Evolutionary conservation across 2,888 invertebrate genomes (phyloP), one percentile per base, ranked within the genome.

Genomic region (Tachina lurida): DNA sequence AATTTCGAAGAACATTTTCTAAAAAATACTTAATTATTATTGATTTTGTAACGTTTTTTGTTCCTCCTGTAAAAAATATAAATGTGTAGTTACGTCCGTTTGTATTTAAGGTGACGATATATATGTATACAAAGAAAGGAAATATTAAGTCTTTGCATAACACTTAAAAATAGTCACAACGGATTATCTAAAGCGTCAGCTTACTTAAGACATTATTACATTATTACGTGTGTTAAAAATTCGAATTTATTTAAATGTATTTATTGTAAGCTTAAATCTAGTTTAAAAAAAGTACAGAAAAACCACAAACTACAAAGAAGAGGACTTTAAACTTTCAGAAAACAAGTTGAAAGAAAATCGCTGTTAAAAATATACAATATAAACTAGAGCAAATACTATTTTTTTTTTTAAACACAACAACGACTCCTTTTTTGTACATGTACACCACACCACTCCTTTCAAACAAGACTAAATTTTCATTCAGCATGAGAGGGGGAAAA

Each of bases 371-470:
- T 9, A 58, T 39, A n/a, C 22, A 65, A 43, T 56, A 52, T 56
- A 82, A 83, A 83, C 39, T 83, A 67, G 77, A 77, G 65, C 73
- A 77, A 71, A 58, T 58, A 60, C 31, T 31, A 22, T 22, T 60
- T 43, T 62, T n/a, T 67, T 41, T 62, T n/a, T 10, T 3, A 62
- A 52, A 43, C 15, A 70, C 15, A 39, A 5, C 13, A 39, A 10
- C 71, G 15, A 60, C 60, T 68, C 41, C 78, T 60, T 41, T 19
- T 19, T 70, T 4, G 8, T 56, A 43, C 43, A 19, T 15, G 5
- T 22, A 47, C 39, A 1, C 49, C n/a, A 47, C 39, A 1, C 49
- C n/a, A 49, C 47, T 60, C 8, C 19, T 10, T n/a, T 22, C 31
- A 45, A 58, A 15, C 12, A 31, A 71, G 45, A 31, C 31, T 12